Percentiles rank a stretch among this genome's conserved stretches.
These are phyloP conservation scores for Daboia siamensis DNA, from an alignment of 2,113 vertebrate genomes.

Conservation along the genomic window DNA sequence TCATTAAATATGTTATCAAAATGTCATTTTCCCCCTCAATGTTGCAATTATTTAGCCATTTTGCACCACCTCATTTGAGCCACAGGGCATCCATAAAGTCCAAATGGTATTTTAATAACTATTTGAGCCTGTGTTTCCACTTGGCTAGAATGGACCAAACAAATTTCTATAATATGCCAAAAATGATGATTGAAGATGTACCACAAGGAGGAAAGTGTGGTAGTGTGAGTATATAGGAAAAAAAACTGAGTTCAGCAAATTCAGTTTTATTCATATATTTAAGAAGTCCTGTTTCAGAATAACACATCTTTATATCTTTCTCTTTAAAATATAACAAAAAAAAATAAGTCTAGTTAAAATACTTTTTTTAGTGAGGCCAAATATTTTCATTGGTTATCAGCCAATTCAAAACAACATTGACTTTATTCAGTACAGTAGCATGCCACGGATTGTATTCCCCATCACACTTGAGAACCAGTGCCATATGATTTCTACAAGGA, in stretches of 20 bases:
- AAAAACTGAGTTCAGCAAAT: slow-evolving; percentile 24
- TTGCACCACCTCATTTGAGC: slow-evolving; percentile 49
- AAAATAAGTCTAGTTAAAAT: neutral
- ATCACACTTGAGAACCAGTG: neutral
- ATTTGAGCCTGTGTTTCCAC: slow-evolving; percentile 1
- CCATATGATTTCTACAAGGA: neutral
- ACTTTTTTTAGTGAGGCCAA: neutral
- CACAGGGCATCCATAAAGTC: slow-evolving; percentile 40
- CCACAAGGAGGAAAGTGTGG: slow-evolving; percentile 33
- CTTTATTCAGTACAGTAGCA: neutral
- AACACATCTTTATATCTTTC: neutral
- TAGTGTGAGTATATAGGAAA: slow-evolving; percentile 41
- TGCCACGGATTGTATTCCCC: neutral
- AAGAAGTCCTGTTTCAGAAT: fast-evolving
- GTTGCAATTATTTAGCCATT: slow-evolving; percentile 43
- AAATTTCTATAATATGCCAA: slow-evolving; percentile 33
- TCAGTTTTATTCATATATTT: neutral
- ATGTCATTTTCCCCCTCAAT: fast-evolving
- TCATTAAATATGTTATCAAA: slow-evolving; percentile 44
- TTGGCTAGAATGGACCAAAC: slow-evolving; percentile 18
- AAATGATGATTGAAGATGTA: slow-evolving; percentile 29
- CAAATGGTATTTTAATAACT: slow-evolving; percentile 63
- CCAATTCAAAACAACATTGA: neutral
- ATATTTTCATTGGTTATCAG: neutral
- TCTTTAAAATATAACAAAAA: neutral